Base-by-base conservation (phyloP, 2,797 vertebrate species). In the Muscicapa striata region DNA sequence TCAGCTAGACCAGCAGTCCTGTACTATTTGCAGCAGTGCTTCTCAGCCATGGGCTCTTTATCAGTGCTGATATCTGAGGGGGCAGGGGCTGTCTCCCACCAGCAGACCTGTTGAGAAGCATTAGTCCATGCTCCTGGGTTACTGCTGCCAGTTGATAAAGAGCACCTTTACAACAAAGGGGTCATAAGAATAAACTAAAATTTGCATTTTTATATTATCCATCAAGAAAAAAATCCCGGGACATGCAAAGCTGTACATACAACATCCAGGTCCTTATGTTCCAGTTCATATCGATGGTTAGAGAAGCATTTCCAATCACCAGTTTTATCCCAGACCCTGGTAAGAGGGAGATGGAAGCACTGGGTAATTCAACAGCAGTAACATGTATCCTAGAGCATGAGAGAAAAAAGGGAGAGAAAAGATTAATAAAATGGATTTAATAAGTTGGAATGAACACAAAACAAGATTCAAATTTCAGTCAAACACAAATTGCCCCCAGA, bases 211-310 rank as follows among this genome's bases (percentile, higher is more conserved):
- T 86, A 29, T n/a, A 30, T 51, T 80, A 32, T 67, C 18, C 11
- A 41, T 67, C 15, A 32, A 72, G 57, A 32, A 19, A 70, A 79
- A 91, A 48, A 64, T 30, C n/a, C n/a, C 43, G 38, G 46, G 11
- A 34, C 27, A 64, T 14, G 52, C 7, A 24, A 57, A 14, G 5
- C 30, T 57, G 22, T 93, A 98, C 97, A 29, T 94, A 98, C 98
- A 97, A 97, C 45, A 98, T 91, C 19, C 97, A 97, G 21, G 96
- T 97, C 74, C 41, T 95, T 90, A 98, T 74, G 11, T 68, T 96
- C 98, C 98, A 98, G 89, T 94, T 55, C 51, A 91, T 93, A 75
- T 85, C 49, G 1, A 97, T 16, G 48, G 89, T 95, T 87, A 96
- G 64, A 17, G 93, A 97, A 78, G 95, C 97, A 4, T 98, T 97